These are phyloP conservation scores for Tokudaia tokunoshimensis DNA, from an alignment of 2,797 vertebrate species.

Conservation along the genomic window DNA sequence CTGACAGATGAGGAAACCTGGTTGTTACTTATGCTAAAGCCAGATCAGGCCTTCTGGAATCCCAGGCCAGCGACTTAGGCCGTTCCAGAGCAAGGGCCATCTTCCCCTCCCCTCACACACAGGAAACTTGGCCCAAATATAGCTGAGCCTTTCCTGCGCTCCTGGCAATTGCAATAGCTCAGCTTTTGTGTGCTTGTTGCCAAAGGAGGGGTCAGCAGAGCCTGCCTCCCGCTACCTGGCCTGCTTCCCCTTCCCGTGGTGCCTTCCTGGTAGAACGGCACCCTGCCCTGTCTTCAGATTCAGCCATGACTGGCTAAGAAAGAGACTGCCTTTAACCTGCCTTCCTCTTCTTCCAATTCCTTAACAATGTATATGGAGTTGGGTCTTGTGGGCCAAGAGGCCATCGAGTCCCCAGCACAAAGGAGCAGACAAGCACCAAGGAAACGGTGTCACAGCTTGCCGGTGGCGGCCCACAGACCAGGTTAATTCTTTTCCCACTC, in stretches of 20 bases:
- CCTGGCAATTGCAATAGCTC: background rate
- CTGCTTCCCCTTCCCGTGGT: background rate
- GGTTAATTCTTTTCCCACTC: background rate
- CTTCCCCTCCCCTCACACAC: background rate
- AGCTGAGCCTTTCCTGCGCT: background rate
- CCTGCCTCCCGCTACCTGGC: background rate
- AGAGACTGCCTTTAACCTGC: background rate
- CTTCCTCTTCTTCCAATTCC: background rate
- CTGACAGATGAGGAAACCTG: constrained; percentile 20
- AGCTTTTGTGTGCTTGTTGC: background rate
- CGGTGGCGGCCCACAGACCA: constrained; percentile 20
- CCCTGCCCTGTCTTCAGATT: background rate
- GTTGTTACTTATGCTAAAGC: background rate
- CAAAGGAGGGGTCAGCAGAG: background rate
- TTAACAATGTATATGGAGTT: background rate
- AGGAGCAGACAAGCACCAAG: background rate
- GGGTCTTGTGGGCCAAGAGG: background rate
- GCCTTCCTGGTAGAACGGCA: background rate
- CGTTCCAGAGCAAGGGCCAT: background rate
- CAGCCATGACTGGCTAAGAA: background rate
- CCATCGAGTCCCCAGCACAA: background rate
- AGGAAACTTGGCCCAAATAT: background rate
- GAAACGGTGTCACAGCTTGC: constrained; percentile 24
- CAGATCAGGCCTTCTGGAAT: background rate
- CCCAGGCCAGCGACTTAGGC: background rate